Evolutionary conservation across 2,113 vertebrate genomes (phyloP).

Genomic region (Cranoglanis bouderius): DNA sequence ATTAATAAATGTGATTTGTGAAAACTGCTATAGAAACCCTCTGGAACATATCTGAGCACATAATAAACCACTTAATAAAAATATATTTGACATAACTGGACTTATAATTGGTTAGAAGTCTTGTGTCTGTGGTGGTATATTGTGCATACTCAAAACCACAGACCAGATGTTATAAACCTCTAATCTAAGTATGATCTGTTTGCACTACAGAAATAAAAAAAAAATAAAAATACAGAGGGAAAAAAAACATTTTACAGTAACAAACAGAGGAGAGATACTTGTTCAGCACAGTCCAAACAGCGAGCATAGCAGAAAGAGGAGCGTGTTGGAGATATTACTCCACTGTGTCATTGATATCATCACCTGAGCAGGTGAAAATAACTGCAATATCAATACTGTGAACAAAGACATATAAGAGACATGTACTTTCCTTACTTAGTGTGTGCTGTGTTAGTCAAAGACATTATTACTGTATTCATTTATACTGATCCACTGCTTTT

Average conservation of each 20-base stretch:
- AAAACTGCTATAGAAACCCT: background rate
- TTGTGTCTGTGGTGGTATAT: background rate
- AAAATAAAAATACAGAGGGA: too few species aligned
- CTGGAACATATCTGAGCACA: background rate
- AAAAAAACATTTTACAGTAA: background rate
- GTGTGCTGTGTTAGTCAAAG: background rate
- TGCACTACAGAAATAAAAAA: background rate
- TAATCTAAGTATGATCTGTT: background rate
- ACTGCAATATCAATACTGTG: background rate
- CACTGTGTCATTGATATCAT: slow-evolving; percentile 51
- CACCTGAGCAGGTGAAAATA: slow-evolving; percentile 44
- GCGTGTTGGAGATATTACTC: slow-evolving; percentile 52
- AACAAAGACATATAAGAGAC: background rate
- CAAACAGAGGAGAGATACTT: background rate
- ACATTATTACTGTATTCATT: background rate
- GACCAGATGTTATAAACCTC: background rate
- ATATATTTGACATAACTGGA: background rate
- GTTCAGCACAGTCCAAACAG: background rate
- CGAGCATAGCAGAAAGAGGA: background rate
- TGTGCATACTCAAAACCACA: background rate
- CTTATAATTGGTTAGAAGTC: background rate
- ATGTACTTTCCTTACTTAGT: background rate
- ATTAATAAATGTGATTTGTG: background rate
- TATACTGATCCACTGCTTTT: background rate
- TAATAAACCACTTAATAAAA: background rate